Percentiles rank a stretch among this genome's conserved stretches.
phyloP scores from a whole-genome alignment of 2,113 vertebrate genomes.

The Indicator maculatus region DNA sequence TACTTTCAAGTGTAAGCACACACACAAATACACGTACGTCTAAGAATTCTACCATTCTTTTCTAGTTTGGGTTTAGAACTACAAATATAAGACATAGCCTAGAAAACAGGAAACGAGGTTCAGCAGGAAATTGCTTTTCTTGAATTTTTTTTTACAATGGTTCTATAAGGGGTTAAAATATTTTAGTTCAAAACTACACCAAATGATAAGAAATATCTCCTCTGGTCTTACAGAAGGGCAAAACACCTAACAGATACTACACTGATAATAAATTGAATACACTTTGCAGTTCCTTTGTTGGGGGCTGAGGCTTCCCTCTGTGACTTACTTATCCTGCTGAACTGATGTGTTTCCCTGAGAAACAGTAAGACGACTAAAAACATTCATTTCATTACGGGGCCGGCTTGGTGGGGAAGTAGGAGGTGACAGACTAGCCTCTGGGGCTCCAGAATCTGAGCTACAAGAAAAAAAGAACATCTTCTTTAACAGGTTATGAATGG shows the following conservation, averaged over 20 bases:
- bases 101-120: conserved; percentile 69
- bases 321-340: conserved; percentile 85
- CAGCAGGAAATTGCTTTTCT: conserved; percentile 72
- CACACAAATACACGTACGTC: conserved; percentile 1
- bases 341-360: conserved; percentile 78
- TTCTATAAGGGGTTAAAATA: not conserved
- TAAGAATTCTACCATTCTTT: conserved; percentile 1
- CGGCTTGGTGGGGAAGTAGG: conserved; percentile 88
- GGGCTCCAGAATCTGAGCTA: conserved; percentile 90
- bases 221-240: conserved; percentile 7
- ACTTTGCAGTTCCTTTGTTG: conserved; percentile 7
- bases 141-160: not conserved
- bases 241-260: conserved; percentile 32
- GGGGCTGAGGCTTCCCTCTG: conserved; percentile 59
- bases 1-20: not conserved
- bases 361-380: conserved; percentile 83
- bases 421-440: conserved; percentile 84
- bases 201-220: not conserved
- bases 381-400: conserved; percentile 84
- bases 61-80: conserved; percentile 24
- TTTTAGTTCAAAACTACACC: conserved; percentile 16
- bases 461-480: conserved; percentile 80
- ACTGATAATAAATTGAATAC: not conserved
- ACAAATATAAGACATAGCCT: not conserved
- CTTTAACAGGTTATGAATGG: conserved; percentile 70